Conservation (phyloP, 2,113 vertebrate genomes). For the Narcine bancroftii region DNA sequence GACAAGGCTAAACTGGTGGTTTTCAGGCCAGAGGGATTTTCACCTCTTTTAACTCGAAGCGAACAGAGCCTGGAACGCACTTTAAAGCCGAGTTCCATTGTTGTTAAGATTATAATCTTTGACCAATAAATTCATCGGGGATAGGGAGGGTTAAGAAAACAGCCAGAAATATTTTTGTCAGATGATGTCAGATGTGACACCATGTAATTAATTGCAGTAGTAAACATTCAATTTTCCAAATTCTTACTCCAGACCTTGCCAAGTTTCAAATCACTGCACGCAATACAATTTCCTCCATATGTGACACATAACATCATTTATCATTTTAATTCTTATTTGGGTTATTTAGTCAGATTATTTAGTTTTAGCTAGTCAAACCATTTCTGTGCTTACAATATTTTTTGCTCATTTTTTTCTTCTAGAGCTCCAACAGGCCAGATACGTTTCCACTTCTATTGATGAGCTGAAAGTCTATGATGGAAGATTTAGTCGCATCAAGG, state of each 20-base stretch:
- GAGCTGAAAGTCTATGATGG: background rate
- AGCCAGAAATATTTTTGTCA: slow-evolving; percentile 23
- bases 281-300: slow-evolving; percentile 24
- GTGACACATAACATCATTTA: slow-evolving; percentile 30
- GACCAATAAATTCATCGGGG: background rate
- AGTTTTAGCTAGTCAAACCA: background rate
- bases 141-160: slow-evolving; percentile 32
- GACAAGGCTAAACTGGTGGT: background rate
- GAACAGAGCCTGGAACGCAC: background rate
- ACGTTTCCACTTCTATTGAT: background rate
- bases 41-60: background rate
- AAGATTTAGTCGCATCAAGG: background rate
- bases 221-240: slow-evolving; percentile 32
- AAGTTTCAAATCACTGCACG: slow-evolving; percentile 30
- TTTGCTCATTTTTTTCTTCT: background rate
- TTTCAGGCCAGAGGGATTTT: background rate
- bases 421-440: background rate
- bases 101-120: slow-evolving; percentile 9
- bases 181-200: slow-evolving; percentile 32
- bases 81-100: background rate
- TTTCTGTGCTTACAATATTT: background rate
- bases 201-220: slow-evolving; percentile 24
- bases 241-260: background rate
- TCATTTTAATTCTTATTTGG: slow-evolving; percentile 16
- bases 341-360: background rate